Conservation (phyloP, 2,797 vertebrate species). For the Chiloscyllium punctatum region DNA sequence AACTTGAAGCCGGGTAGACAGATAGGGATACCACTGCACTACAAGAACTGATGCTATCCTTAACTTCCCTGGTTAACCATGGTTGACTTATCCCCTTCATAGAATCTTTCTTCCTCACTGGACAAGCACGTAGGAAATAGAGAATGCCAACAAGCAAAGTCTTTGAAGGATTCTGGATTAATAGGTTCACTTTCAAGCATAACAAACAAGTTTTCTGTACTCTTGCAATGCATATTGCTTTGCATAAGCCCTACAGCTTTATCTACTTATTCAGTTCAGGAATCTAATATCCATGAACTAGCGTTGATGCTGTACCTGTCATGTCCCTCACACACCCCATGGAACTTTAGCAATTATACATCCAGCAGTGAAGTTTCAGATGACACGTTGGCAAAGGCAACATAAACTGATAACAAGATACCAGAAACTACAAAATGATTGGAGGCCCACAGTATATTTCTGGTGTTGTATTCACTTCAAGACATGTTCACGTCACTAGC, state of each 20-base stretch:
- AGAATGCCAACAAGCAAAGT: neutral
- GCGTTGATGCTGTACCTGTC: neutral
- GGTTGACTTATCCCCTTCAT: no score
- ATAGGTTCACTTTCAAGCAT: neutral
- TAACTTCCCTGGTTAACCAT: no score
- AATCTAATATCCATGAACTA: neutral
- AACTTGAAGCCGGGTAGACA: no score
- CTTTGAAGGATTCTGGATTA: neutral
- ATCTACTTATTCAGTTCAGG: no score
- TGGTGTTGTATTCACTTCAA: neutral
- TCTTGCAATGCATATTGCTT: neutral
- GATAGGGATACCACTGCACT: no score
- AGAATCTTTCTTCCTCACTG: no score
- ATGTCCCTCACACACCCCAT: neutral
- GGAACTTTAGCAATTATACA: neutral
- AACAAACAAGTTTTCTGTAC: neutral
- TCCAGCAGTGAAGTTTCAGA: neutral
- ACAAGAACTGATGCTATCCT: no score
- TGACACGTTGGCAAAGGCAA: neutral
- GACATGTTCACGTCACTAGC: neutral
- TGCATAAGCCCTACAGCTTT: no score
- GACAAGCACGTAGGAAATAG: neutral
- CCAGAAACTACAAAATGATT: neutral
- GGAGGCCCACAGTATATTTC: neutral
- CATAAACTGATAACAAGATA: neutral